Base-by-base conservation (phyloP, 1,140 invertebrate genomes). In the Zaprionus inermis region DNA sequence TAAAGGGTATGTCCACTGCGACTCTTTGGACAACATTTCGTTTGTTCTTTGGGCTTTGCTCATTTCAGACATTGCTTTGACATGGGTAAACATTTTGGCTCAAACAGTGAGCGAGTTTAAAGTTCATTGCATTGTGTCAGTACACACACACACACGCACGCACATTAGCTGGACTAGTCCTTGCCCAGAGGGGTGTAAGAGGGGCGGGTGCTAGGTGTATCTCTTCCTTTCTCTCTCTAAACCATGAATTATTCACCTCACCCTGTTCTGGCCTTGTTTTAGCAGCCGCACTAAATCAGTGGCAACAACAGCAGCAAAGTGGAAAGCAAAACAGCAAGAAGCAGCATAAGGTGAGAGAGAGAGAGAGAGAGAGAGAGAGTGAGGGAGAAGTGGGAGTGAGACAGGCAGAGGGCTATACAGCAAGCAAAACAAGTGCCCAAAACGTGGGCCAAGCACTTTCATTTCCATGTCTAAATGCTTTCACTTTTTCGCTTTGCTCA, bases 41-140 rank as follows among this genome's bases (percentile, higher is more conserved):
- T 61, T 73, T 73, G 69, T 57, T 60, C 52, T 81, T 65, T 56
- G 34, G 71, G 34, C 70, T 76, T 67, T 63, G 58, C 65, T 67
- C 51, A 57, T 57, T 72, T 77, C 20, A 22, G 38, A 22, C 32
- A 30, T 44, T 14, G 58, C 30, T 78, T 74, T 84, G 81, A 80
- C 78, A 78, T 84, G 77, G 81, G 74, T 80, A 80, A 84, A 80
- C 63, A 79, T 78, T 85, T 76, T 76, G 70, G 57, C 51, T 52
- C 52, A 76, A 72, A 84, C 70, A 78, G 61, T 66, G 66, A 68
- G 32, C 24, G 49, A 72, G 73, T 74, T 74, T 67, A 85, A 79
- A 79, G 83, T 82, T 86, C 83, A 86, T 79, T 85, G 79, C 76
- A 84, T 82, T 77, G 64, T 61, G 11, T 7, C 14, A 16, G 16